Evolutionary conservation across 2,888 invertebrate genomes (phyloP).

Genomic region (Willowsia nigromaculata): DNA sequence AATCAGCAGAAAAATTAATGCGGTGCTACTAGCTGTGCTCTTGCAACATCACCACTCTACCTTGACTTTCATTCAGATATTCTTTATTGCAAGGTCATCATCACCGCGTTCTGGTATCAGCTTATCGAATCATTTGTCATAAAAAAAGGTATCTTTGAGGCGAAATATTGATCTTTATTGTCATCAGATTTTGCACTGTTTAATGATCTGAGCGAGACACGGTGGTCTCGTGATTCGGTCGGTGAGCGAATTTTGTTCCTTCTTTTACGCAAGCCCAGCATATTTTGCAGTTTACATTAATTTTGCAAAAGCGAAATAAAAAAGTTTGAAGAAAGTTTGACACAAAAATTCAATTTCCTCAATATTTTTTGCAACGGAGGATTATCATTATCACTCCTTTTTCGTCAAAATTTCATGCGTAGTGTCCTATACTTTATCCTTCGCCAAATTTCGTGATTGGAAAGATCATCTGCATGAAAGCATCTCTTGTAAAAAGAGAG

Average conservation of each 20-base stretch:
- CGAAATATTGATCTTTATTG: neutral
- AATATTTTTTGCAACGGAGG: neutral
- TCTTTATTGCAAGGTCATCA: slow-evolving; percentile 35
- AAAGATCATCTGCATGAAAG: too few relatives aligned
- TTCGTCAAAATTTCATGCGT: neutral
- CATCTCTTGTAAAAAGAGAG: neutral
- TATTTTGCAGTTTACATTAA: too few relatives aligned
- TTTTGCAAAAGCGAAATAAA: too few relatives aligned
- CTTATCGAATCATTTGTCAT: neutral
- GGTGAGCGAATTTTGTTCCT: neutral
- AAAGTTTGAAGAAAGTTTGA: neutral
- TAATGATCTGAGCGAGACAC: neutral
- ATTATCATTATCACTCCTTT: neutral
- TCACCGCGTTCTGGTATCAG: neutral
- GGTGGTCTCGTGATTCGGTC: too few relatives aligned
- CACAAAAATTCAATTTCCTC: neutral
- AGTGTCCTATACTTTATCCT: neutral
- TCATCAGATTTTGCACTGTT: too few relatives aligned
- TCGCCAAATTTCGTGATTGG: too few relatives aligned
- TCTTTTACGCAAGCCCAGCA: neutral
- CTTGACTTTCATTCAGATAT: slow-evolving; percentile 37
- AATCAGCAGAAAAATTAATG: neutral
- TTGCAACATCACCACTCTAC: neutral
- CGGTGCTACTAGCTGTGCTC: neutral
- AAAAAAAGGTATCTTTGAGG: neutral